Base-by-base conservation (phyloP, 1,140 invertebrate species). In the Macrocentrus cingulum region DNA sequence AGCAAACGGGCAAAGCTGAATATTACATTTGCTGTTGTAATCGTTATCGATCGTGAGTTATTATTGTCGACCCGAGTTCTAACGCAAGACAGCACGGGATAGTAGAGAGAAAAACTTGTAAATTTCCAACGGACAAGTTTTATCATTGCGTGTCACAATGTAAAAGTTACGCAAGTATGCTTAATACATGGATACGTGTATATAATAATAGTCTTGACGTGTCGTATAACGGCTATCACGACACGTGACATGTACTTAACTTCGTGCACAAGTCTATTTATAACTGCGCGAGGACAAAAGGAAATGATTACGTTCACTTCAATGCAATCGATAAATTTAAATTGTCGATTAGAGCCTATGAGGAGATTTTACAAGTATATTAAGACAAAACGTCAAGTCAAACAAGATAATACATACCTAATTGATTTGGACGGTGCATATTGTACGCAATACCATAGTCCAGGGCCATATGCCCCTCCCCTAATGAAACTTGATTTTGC, bases 371-470 rank as follows among this genome's bases (percentile, higher is more conserved):
- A n/a, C n/a, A n/a, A n/a, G n/a, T n/a, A n/a, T n/a, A n/a, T n/a
- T n/a, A n/a, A n/a, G n/a, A n/a, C n/a, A n/a, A n/a, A n/a, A n/a
- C n/a, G n/a, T n/a, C n/a, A n/a, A n/a, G n/a, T n/a, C n/a, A n/a
- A n/a, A n/a, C n/a, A n/a, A n/a, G n/a, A n/a, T n/a, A n/a, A n/a
- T 68, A 62, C 70, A 60, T 72, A 77, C 75, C 75, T 76, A 76
- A 66, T 71, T 71, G 73, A 73, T 75, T 75, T 53, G 70, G 70
- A 54, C 70, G 75, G 73, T 75, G 73, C 75, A 76, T 78, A 71
- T 75, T 75, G 73, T 66, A 67, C 62, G 60, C 68, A 68, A 67
- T 71, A 75, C 66, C 74, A 76, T 75, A 72, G 63, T 73, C 70
- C 66, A 71, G 68, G 66, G 66, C 71, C 71, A 75, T 76, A 75